phyloP scores from a whole-genome alignment of 2,113 vertebrate genomes.

The Pycnonotus jocosus region DNA sequence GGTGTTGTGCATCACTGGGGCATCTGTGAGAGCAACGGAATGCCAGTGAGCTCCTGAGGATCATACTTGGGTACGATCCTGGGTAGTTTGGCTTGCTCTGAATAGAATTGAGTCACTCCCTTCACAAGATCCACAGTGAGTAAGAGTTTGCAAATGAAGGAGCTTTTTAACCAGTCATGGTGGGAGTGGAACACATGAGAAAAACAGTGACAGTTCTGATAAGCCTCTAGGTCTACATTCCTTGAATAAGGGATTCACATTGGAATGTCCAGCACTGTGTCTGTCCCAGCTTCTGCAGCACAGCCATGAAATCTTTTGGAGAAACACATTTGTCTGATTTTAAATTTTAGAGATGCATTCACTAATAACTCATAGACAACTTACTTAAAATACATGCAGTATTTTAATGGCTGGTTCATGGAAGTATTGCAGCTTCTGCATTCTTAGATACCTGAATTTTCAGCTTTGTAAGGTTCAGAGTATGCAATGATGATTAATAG shows the following conservation, averaged over 20 bases:
- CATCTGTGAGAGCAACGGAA: neutral
- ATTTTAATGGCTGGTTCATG: neutral
- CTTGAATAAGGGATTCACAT: neutral
- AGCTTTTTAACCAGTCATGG: neutral
- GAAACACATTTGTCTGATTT: neutral
- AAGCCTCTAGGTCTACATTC: neutral
- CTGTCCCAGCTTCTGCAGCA: neutral
- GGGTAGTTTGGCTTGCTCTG: neutral
- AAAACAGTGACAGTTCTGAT: neutral
- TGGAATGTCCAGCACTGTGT: neutral
- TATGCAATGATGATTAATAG: neutral
- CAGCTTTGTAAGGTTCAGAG: neutral
- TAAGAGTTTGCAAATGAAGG: neutral
- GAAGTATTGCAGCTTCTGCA: neutral
- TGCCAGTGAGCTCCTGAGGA: neutral
- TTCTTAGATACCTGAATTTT: neutral
- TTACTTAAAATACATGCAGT: neutral
- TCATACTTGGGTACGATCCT: neutral
- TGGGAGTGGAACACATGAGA: neutral
- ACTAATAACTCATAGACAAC: neutral
- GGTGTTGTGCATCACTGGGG: neutral
- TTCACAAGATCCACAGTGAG: neutral
- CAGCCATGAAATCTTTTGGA: neutral
- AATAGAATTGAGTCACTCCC: neutral
- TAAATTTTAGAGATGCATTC: neutral